A percentile compares a stretch with the other conserved stretches of the same genome.
Evolutionary conservation across 2,888 invertebrate genomes (phyloP).

Genomic region (Acanthococcus lagerstroemiae): DNA sequence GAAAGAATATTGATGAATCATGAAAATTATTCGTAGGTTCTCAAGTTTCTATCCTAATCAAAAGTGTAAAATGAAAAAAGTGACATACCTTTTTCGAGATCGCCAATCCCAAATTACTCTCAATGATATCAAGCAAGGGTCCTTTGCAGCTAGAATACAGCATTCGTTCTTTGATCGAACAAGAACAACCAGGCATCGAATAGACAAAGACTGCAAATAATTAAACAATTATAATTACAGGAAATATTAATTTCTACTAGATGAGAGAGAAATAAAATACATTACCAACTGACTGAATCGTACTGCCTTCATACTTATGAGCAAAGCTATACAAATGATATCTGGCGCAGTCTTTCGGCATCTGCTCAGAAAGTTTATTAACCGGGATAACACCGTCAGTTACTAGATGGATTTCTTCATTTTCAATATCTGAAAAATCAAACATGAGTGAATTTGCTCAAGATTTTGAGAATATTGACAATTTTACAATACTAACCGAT

Average conservation of each 20-base stretch:
- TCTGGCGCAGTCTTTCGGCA: slow-evolving; percentile 75
- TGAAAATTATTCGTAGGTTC: too few relatives aligned
- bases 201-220: slow-evolving; percentile 81
- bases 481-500: slow-evolving; percentile 51
- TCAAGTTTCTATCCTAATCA: too few relatives aligned
- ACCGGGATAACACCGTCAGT: slow-evolving; percentile 58
- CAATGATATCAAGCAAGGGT: slow-evolving; percentile 73
- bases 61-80: too few relatives aligned
- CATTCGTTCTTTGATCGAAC: slow-evolving; percentile 96
- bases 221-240: neutral
- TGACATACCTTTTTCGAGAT: slow-evolving; percentile 76
- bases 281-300: slow-evolving; percentile 69
- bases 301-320: slow-evolving; percentile 88
- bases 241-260: slow-evolving; percentile 14
- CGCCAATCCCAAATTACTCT: slow-evolving; percentile 59
- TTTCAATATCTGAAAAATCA: slow-evolving; percentile 64
- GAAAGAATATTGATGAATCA: slow-evolving; percentile 3
- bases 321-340: slow-evolving; percentile 87
- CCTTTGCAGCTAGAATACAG: slow-evolving; percentile 96
- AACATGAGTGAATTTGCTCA: neutral
- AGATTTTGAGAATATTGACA: neutral
- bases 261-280: slow-evolving; percentile 31
- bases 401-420: slow-evolving; percentile 78
- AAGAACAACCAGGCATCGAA: slow-evolving; percentile 94
- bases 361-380: slow-evolving; percentile 59